Evolutionary conservation across 2,797 vertebrate genomes (phyloP), one percentile per base, ranked within the genome.

Genomic region (Carapus acus): DNA sequence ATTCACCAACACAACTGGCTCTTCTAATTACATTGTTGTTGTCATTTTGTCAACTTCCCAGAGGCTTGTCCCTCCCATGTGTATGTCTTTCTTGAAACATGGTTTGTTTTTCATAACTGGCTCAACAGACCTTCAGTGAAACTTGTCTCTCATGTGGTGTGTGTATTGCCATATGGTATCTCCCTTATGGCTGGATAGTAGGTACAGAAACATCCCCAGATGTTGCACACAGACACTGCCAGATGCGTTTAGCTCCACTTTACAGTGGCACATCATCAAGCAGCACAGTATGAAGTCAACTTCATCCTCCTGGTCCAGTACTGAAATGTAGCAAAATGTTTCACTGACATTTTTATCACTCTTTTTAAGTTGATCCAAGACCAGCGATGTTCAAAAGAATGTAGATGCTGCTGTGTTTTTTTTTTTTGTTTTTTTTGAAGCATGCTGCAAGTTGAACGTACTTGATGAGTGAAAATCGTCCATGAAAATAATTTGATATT

Each of bases 211-310:
- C 67, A 69, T 68, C 62, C 82, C 82, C 85, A 88, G 85, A 88
- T 89, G 86, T 87, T 88, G 71, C 64, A 38, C 48, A 44, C 54
- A 45, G 48, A 36, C 74, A 71, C 60, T 54, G 74, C 70, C 82
- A 86, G 83, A 86, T 87, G 83, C 61, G 79, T 70, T 82, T 73
- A 74, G 69, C 68, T 73, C 64, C 69, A 64, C 76, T 68, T 76
- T 66, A 63, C 69, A 79, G 57, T 2, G 22, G 55, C 62, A 61
- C 53, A 43, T 49, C 58, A 52, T 45, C 63, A 39, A 43, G 78
- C 66, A 0, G 62, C 66, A 81, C 81, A 73, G 77, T 82, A 74
- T n/a, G n/a, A n/a, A n/a, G n/a, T n/a, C n/a, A 77, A 83, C 73
- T 73, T 67, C 57, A 3, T 54, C 66, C 55, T n/a, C n/a, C 49